These are phyloP conservation scores for Cryptocheilus praepositus DNA, from an alignment of 2,888 invertebrate genomes.

Conservation along the genomic window DNA sequence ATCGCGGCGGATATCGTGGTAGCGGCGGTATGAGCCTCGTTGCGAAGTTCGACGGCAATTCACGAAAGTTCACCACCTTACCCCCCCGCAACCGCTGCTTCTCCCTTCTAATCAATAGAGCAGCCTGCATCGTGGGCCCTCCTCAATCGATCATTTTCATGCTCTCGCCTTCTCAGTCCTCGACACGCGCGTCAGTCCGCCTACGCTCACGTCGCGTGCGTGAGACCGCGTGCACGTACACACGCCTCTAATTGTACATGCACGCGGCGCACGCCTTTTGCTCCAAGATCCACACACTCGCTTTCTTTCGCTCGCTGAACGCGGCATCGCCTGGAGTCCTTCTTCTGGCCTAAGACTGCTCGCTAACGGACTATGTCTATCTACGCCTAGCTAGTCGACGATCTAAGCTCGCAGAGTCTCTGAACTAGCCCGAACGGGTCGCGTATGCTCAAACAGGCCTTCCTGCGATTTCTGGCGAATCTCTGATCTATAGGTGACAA, in stretches of 20 bases:
- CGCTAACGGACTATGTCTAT: neutral
- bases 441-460: too few relatives aligned
- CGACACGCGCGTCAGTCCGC: constrained; percentile 16
- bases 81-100: constrained; percentile 90
- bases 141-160: constrained; percentile 70
- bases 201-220: neutral
- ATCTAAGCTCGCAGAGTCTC: too few relatives aligned
- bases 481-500: too few relatives aligned
- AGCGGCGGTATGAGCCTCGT: constrained; percentile 91
- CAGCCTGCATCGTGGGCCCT: constrained; percentile 88
- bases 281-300: neutral
- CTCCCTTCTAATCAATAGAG: constrained; percentile 93
- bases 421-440: too few relatives aligned
- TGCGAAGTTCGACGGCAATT: constrained; percentile 91
- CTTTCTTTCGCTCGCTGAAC: neutral
- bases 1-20: constrained; percentile 90
- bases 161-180: constrained; percentile 62
- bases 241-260: too few relatives aligned
- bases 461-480: too few relatives aligned
- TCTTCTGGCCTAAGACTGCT: too few relatives aligned
- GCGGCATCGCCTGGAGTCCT: neutral
- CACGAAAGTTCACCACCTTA: constrained; percentile 84
- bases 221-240: too few relatives aligned
- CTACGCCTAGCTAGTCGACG: too few relatives aligned
- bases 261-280: neutral